Base-by-base conservation (phyloP, 2,113 vertebrate species). In the Anolis carolinensis region DNA sequence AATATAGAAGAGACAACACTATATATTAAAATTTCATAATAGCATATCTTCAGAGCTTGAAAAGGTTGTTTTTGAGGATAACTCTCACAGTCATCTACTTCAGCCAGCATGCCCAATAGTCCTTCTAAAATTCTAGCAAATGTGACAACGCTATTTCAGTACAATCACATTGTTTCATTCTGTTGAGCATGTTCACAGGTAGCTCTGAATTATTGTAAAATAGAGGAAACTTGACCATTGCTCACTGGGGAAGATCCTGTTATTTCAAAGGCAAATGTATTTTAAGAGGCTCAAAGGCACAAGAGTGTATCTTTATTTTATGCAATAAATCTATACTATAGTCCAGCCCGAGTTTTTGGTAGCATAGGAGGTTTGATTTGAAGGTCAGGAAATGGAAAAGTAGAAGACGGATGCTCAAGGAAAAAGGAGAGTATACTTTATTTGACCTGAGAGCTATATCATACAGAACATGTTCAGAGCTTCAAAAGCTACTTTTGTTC, bases 321-420 rank as follows among this genome's bases (percentile, higher is more conserved):
- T 75, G 36, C 36, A 48, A 83, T 63, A 44, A 65, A 75, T 84
- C 59, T 76, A 75, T 32, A 78, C 59, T 76, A 74, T 25, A 85
- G 11, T n/a, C 13, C 48, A 85, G 36, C 18, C 32, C 30, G 23
- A 78, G 8, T 8, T 55, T 70, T 78, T 4, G 23, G 44, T 18
- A 77, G 73, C 21, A 76, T 25, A 63, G 39, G 9, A 13, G 27
- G 18, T 4, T 6, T 76, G 36, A 48, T 65, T 77, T 84, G 73
- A 32, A 34, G 30, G 44, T 77, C 71, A 63, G 7, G 5, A 52
- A 83, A 44, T 0, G 74, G 23, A 23, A 10, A 63, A 32, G 21
- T 75, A 10, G 36, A 65, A 75, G 48, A 59, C 16, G 55, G 3
- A 16, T 2, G 23, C 8, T 30, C 32, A 18, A 76, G 27, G 70